Evolutionary conservation across 2,797 vertebrate genomes (phyloP), one percentile per base, ranked within the genome.

Genomic region (Hydrolagus colliei): DNA sequence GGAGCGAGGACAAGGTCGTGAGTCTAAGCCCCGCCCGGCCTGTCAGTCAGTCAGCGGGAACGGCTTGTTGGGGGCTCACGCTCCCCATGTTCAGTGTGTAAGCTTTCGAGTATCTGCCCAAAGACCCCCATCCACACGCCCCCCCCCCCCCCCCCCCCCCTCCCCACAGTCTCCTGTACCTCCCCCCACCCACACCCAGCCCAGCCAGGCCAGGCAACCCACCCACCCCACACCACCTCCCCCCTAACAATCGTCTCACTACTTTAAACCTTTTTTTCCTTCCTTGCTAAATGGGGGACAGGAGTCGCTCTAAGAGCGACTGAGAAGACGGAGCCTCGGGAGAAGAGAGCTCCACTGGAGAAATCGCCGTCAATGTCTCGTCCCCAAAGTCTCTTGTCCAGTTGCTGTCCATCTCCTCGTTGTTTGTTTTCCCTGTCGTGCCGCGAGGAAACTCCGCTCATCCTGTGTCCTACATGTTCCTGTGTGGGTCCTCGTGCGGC

Each of bases 1-100:
- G 96, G 94, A 96, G 97, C 98, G 97, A 98, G 97, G 97, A 97
- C 96, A 96, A 99, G 97, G 97, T 99, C 98, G 97, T 98, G 97
- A 98, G 97, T 99, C 94, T 95, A 94, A 94, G 93, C 92, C 92
- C 94, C 96, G 94, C 96, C 95, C 94, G 96, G 94, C 96, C 95
- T 96, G 94, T 52, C 95, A 93, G 92, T 52, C 95, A 93, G 92
- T 96, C 92, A 94, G 94, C 96, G 94, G 97, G 91, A 97, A 96
- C 94, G 67, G 79, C 79, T 84, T 84, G 41, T 52, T 52, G 41
- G 41, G 79, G 79, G 79, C 79, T 35, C 95, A 95, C 95, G 95
- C 92, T 91, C 91, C 90, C 94, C 93, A 94, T 92, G 93, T 94
- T 94, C 93, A 92, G 94, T 95, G 95, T 93, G 96, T 98, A 96